These are phyloP conservation scores for Sebastes diaconus DNA, from an alignment of 2,797 vertebrate species.

Conservation along the genomic window DNA sequence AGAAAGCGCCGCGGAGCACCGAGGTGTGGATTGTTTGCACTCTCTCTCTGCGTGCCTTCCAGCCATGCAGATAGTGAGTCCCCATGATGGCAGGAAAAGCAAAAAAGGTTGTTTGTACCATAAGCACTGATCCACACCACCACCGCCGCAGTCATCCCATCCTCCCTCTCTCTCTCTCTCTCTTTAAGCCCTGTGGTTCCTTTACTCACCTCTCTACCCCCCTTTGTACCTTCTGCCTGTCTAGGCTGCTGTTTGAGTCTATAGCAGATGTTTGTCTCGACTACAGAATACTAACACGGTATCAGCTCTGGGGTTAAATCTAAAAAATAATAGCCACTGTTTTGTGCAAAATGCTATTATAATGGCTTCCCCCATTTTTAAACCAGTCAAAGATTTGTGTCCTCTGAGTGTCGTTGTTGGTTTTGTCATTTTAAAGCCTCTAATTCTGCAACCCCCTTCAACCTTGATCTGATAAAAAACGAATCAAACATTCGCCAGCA, in stretches of 20 bases:
- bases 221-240: slow-evolving; percentile 7
- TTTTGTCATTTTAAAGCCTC: slow-evolving; percentile 42
- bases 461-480: slow-evolving; percentile 46
- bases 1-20: slow-evolving; percentile 22
- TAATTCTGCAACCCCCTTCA: slow-evolving; percentile 32
- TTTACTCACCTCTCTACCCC: slow-evolving; percentile 1
- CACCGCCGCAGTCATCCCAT: neutral
- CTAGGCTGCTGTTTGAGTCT: slow-evolving; percentile 4
- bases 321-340: neutral
- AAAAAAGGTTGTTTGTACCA: slow-evolving; percentile 65
- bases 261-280: slow-evolving; percentile 17
- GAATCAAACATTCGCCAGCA: slow-evolving; percentile 52
- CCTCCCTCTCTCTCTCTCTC: slow-evolving; percentile 7
- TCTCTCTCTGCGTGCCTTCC: slow-evolving; percentile 47
- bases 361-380: neutral
- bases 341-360: neutral
- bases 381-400: slow-evolving; percentile 3
- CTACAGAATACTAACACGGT: neutral
- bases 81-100: slow-evolving; percentile 41
- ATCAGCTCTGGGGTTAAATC: neutral
- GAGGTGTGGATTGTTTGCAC: slow-evolving; percentile 62
- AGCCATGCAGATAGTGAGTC: slow-evolving; percentile 59
- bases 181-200: slow-evolving; percentile 13
- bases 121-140: slow-evolving; percentile 57
- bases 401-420: slow-evolving; percentile 7